These are phyloP conservation scores for Byasa hedistus DNA, from an alignment of 2,888 invertebrate species.

Conservation along the genomic window DNA sequence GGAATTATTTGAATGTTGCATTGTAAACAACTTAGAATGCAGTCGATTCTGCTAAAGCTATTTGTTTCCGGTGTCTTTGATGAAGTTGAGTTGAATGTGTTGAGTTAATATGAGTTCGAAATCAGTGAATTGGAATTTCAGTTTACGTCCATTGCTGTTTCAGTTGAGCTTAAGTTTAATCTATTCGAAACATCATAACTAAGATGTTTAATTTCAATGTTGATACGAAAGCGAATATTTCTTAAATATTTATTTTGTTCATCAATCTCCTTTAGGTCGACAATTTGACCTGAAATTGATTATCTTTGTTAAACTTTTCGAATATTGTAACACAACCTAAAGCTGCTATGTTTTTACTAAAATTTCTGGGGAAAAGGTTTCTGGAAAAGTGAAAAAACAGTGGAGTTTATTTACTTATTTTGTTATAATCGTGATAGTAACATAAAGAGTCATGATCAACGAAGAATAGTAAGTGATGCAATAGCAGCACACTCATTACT, in stretches of 20 bases:
- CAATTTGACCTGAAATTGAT: neutral
- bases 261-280: no score
- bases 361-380: no score
- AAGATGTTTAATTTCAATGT: no score
- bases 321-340: neutral
- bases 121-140: no score
- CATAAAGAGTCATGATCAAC: constrained; percentile 9
- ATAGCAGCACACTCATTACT: constrained; percentile 25
- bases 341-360: neutral
- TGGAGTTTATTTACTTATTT: neutral
- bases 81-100: neutral
- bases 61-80: neutral
- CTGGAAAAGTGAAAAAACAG: no score
- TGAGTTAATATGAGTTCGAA: no score
- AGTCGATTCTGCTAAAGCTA: neutral
- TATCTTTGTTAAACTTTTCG: neutral
- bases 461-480: constrained; percentile 17
- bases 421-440: neutral
- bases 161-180: neutral
- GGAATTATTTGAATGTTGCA: neutral
- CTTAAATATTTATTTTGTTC: no score
- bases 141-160: no score
- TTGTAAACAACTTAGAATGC: neutral
- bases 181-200: neutral
- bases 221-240: no score